phyloP scores from a whole-genome alignment of 2,113 vertebrate genomes.

The Phycodurus eques region DNA sequence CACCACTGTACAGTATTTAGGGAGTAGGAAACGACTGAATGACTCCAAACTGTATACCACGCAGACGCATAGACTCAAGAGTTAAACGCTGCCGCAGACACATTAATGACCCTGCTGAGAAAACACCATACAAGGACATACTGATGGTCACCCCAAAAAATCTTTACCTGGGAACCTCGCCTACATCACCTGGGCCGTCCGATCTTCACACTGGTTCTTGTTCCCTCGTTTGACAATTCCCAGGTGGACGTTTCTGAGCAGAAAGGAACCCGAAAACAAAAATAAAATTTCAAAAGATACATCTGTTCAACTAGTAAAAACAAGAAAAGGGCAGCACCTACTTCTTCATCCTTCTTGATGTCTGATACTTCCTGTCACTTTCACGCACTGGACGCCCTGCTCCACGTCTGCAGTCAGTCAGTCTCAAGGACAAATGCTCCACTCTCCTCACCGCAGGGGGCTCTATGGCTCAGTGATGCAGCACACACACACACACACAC shows the following conservation, averaged over 20 bases:
- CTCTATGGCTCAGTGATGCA: conserved; percentile 79
- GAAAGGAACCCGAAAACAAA: not conserved
- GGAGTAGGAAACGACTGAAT: too few species aligned
- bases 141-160: not conserved
- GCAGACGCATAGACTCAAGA: too few species aligned
- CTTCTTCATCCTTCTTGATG: not conserved
- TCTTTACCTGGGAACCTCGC: not conserved
- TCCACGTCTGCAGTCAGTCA: conserved; percentile 67
- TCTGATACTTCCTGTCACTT: conserved; percentile 61
- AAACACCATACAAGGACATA: too few species aligned
- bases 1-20: too few species aligned
- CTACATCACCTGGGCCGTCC: not conserved
- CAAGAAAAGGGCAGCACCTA: not conserved
- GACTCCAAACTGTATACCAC: too few species aligned
- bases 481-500: conserved; percentile 43
- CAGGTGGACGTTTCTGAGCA: not conserved
- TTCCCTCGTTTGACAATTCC: not conserved
- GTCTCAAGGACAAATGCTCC: conserved; percentile 94
- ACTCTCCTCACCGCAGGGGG: conserved; percentile 72
- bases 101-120: too few species aligned
- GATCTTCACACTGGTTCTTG: not conserved
- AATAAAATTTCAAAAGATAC: not conserved
- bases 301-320: not conserved
- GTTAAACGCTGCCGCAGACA: too few species aligned
- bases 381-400: conserved; percentile 51